Conservation (phyloP, 2,113 vertebrate species). For the Chloebia gouldiae region DNA sequence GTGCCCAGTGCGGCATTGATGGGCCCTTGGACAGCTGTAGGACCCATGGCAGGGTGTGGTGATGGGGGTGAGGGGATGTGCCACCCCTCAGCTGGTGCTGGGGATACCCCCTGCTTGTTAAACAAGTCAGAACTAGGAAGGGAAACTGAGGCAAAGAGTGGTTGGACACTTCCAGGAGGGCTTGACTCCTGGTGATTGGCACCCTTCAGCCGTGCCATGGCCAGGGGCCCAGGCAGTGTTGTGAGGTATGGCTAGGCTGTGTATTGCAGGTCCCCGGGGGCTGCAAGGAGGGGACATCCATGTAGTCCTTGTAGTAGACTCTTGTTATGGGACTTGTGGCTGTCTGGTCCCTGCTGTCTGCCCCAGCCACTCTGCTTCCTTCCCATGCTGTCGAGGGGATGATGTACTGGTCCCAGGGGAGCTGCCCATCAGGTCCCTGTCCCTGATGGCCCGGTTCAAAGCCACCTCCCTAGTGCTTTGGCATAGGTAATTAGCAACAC, state of each 20-base stretch:
- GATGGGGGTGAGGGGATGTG: neutral
- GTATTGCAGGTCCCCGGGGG: neutral
- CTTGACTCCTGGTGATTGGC: neutral
- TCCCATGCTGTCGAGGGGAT: rapidly evolving
- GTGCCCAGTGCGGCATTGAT: rapidly evolving
- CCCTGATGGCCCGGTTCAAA: neutral
- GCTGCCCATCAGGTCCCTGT: neutral
- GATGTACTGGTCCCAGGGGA: neutral
- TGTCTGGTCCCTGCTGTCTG: neutral
- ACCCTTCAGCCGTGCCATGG: rapidly evolving
- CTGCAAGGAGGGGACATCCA: neutral
- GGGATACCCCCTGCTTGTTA: neutral
- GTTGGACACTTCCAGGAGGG: neutral
- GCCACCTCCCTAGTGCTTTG: neutral
- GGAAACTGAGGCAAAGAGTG: neutral
- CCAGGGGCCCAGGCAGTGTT: neutral
- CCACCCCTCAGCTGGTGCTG: neutral
- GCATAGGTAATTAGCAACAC: neutral
- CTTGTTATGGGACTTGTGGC: neutral
- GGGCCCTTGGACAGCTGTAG: neutral
- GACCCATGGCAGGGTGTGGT: rapidly evolving
- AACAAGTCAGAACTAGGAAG: neutral
- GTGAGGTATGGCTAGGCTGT: rapidly evolving
- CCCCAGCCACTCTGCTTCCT: neutral
- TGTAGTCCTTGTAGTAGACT: neutral